phyloP scores from a whole-genome alignment of 1,140 invertebrate genomes.

The Atta cephalotes region DNA sequence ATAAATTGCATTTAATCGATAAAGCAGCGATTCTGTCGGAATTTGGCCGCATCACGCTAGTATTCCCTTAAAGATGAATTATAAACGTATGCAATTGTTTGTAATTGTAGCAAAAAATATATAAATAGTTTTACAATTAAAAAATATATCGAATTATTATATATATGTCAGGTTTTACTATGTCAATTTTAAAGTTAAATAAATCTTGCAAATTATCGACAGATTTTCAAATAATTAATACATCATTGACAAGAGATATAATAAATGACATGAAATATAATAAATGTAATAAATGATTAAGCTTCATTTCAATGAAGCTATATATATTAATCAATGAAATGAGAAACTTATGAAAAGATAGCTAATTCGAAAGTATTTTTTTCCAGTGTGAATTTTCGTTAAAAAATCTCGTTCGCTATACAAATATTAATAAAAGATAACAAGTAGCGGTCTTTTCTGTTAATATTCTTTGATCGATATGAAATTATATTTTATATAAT shows the following conservation, averaged over 20 bases:
- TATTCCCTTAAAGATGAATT: neutral
- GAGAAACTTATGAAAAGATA: neutral
- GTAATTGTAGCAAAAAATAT: neutral
- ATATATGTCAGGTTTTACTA: neutral
- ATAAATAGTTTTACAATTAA: neutral
- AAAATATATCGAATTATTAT: neutral
- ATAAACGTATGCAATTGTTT: slow-evolving; percentile 1
- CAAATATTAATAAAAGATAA: slow-evolving; percentile 17
- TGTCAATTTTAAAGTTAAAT: neutral
- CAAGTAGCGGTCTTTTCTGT: neutral
- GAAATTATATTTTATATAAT: neutral
- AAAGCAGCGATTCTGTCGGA: too few species aligned
- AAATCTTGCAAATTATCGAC: neutral
- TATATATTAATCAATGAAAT: slow-evolving; percentile 27
- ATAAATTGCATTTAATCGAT: too few species aligned
- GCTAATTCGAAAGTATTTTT: neutral
- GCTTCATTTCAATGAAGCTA: neutral
- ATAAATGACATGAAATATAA: neutral
- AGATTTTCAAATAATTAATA: neutral
- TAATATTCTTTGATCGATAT: neutral
- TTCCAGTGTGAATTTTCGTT: neutral
- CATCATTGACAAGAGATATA: neutral
- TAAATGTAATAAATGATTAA: neutral
- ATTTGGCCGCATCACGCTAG: too few species aligned
- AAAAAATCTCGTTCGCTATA: neutral